A percentile compares a stretch with the other conserved stretches of the same genome.
Conservation (phyloP, 2,113 vertebrate species). For the Glaucomys volans region DNA sequence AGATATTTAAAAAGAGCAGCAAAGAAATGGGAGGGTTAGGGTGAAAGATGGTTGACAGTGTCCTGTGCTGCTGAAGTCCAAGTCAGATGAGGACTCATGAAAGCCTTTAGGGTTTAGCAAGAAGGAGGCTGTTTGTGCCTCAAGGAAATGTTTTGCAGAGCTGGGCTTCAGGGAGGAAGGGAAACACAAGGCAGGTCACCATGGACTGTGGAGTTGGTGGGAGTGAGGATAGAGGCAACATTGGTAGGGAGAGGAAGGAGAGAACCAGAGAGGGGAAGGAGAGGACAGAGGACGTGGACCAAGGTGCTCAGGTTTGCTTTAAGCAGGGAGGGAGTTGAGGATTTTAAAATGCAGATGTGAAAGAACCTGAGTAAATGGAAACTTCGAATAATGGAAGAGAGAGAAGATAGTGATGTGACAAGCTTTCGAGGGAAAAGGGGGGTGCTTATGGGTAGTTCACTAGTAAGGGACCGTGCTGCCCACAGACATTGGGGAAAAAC, state of each 20-base stretch:
- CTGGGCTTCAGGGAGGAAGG: too few species aligned
- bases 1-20: not conserved
- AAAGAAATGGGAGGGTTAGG: not conserved
- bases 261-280: too few species aligned
- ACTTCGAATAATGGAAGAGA: not conserved
- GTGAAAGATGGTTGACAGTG: not conserved
- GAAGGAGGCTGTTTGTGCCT: not conserved
- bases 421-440: not conserved
- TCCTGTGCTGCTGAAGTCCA: not conserved
- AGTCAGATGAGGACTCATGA: not conserved
- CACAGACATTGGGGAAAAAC: too few species aligned
- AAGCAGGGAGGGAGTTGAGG: too few species aligned
- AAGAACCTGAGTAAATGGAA: not conserved
- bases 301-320: too few species aligned
- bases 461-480: too few species aligned
- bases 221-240: too few species aligned
- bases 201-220: too few species aligned
- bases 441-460: not conserved
- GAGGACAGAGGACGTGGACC: too few species aligned
- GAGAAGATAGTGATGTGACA: not conserved
- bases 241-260: too few species aligned
- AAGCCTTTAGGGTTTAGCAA: not conserved
- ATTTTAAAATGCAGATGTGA: too few species aligned
- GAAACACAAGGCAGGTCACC: too few species aligned
- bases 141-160: not conserved